phyloP scores from a whole-genome alignment of 2,797 vertebrate species.

The Pogonophryne albipinna region DNA sequence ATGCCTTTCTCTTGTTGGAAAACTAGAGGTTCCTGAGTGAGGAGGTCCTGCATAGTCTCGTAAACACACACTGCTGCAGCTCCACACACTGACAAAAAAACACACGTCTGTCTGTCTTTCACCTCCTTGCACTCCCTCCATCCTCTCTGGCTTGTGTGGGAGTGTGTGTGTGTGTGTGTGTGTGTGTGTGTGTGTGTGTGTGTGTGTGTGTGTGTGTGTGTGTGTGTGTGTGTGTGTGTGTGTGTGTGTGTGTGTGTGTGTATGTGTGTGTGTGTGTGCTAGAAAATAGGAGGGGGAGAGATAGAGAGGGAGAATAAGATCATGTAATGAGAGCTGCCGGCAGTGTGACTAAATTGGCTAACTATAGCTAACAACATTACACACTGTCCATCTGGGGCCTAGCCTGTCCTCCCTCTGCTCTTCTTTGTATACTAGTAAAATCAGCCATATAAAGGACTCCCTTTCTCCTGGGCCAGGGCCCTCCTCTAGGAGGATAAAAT shows the following conservation, averaged over 20 bases:
- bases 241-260: too few relatives aligned
- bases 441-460: conserved; percentile 69
- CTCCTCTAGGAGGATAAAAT: conserved; percentile 49
- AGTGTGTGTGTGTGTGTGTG: too few relatives aligned
- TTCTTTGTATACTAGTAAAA: conserved; percentile 72
- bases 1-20: conserved; percentile 81
- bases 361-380: conserved; percentile 87
- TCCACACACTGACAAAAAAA: conserved; percentile 33
- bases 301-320: conserved; percentile 82
- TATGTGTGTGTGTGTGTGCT: conserved; percentile 29
- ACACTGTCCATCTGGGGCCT: conserved; percentile 85
- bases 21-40: conserved; percentile 80
- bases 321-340: conserved; percentile 86
- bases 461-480: conserved; percentile 27
- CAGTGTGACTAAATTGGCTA: conserved; percentile 82
- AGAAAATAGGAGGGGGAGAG: conserved; percentile 65
- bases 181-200: too few relatives aligned
- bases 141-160: conserved; percentile 64
- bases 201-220: too few relatives aligned
- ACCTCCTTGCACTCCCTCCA: conserved; percentile 67
- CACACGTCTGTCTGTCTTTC: conserved; percentile 66
- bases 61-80: conserved; percentile 47
- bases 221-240: too few relatives aligned
- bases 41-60: conserved; percentile 58
- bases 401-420: conserved; percentile 77